These are phyloP conservation scores for Selene dorsalis DNA, from an alignment of 2,797 vertebrate genomes.

Conservation along the genomic window DNA sequence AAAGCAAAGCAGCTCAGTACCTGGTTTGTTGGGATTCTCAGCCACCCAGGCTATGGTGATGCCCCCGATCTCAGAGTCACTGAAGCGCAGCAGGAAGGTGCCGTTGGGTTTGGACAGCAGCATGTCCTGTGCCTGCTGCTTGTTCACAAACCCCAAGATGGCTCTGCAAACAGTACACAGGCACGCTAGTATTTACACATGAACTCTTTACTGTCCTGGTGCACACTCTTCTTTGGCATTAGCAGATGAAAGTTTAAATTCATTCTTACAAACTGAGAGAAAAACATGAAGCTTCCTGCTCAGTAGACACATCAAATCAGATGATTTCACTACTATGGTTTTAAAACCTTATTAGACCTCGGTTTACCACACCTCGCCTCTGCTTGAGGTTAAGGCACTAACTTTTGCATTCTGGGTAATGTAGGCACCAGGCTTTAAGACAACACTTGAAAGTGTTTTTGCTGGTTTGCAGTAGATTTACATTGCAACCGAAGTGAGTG, in stretches of 20 bases:
- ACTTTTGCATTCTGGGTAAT: too few species aligned
- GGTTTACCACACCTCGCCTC: too few species aligned
- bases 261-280: too few species aligned
- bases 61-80: constrained; percentile 96
- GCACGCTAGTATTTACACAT: constrained; percentile 2
- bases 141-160: constrained; percentile 96
- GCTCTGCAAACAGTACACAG: constrained; percentile 82
- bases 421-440: too few species aligned
- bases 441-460: neutral
- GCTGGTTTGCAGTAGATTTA: neutral
- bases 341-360: too few species aligned
- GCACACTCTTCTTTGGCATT: neutral
- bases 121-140: constrained; percentile 96
- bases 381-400: too few species aligned
- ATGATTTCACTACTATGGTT: too few species aligned
- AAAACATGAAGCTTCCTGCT: too few species aligned
- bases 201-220: neutral
- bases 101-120: constrained; percentile 96
- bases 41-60: constrained; percentile 98
- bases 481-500: neutral
- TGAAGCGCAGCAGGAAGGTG: constrained; percentile 95
- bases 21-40: constrained; percentile 87
- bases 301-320: too few species aligned
- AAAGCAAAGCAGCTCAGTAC: constrained; percentile 51
- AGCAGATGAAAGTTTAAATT: too few species aligned